Evolutionary conservation across 1,140 invertebrate genomes (phyloP), one percentile per base, ranked within the genome.

Genomic region (Plodia interpunctella): DNA sequence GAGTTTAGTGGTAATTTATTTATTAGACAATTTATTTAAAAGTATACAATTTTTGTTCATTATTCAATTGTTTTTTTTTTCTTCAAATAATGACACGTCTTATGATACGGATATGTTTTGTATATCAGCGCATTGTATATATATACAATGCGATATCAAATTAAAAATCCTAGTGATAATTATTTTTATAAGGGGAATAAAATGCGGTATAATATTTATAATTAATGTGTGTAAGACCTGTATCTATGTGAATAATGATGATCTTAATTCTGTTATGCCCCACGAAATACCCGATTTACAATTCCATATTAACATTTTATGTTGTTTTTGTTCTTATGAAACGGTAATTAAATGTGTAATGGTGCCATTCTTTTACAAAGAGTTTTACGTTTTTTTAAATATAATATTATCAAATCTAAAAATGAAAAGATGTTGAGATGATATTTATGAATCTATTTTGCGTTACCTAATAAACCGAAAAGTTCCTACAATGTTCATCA

Each of bases 31-130:
- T 25, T 25, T 25, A 25, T 25, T 25, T 25, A 25, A 25, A 25
- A 3, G 21, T 25, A 25, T 6, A 6, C 6, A 25, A 25, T 25
- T 25, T 25, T 25, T 25, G 38, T 11, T 25, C 4, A 57, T 17
- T 25, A 50, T 49, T 57, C 49, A 49, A 21, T 21, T 58, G 38
- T 58, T 50, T 17, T 20, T 58, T 13, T 49, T 11, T 15, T 32
- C n/a, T 15, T 21, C 9, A 51, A 59, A 11, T 32, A 32, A 59
- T 59, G 60, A 70, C 57, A 64, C 38, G 54, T 74, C 71, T 74
- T 70, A 74, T 74, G 71, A 70, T 65, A 58, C 66, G 66, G 58
- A 68, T 59, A 50, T 58, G 56, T 55, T 56, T 25, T 3, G 21
- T 58, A 57, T 57, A 61, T 44, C 5, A n/a, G 15, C 13, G 13